These are phyloP conservation scores for Sternotherus odoratus DNA, from an alignment of 2,797 vertebrate genomes.

Conservation along the genomic window DNA sequence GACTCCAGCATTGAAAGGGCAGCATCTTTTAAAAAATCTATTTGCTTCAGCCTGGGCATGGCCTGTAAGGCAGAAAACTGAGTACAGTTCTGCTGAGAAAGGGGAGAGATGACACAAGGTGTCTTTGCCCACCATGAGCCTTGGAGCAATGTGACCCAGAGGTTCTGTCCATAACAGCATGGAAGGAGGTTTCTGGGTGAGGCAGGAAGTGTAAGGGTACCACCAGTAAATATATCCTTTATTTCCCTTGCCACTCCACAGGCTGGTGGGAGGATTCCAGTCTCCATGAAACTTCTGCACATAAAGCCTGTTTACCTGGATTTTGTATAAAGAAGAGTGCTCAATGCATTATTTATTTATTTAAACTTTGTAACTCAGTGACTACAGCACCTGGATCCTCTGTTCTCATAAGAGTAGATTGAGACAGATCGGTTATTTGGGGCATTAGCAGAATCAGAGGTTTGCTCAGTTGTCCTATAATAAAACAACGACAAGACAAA, in stretches of 20 bases:
- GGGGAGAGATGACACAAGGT: neutral
- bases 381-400: conserved; percentile 62
- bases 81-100: neutral
- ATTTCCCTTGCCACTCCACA: neutral
- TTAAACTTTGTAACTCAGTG: neutral
- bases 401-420: conserved; percentile 36
- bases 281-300: neutral
- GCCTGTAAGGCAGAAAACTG: neutral
- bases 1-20: neutral
- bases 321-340: neutral
- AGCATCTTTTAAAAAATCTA: neutral
- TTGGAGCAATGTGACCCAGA: neutral
- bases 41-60: neutral
- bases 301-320: neutral
- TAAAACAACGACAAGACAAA: neutral
- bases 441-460: neutral
- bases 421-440: conserved; percentile 12
- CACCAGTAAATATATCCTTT: neutral
- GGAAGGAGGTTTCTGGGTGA: neutral
- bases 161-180: neutral
- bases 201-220: neutral
- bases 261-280: neutral
- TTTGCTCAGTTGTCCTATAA: conserved; percentile 60
- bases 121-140: neutral
- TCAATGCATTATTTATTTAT: neutral